These are phyloP conservation scores for Mythimna albipuncta DNA, from an alignment of 2,888 invertebrate genomes.

Conservation along the genomic window DNA sequence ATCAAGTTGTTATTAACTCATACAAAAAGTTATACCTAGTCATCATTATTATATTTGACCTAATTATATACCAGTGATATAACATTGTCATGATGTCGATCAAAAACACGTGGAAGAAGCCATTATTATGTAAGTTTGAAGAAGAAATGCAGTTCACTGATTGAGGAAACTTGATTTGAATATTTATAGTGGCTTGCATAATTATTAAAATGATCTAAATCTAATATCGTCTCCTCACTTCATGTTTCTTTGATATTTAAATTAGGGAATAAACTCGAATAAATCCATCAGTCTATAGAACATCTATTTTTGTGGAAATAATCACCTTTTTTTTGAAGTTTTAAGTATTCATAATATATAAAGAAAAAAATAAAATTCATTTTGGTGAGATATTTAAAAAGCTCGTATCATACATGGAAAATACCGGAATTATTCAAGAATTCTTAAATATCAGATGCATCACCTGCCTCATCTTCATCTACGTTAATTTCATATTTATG, in stretches of 20 bases:
- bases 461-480: not conserved
- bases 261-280: not conserved
- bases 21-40: not conserved
- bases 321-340: not conserved
- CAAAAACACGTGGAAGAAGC: slow-evolving; percentile 16
- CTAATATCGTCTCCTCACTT: not conserved
- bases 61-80: slow-evolving; percentile 31
- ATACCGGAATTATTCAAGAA: not conserved
- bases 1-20: not conserved
- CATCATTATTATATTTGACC: slow-evolving; percentile 15
- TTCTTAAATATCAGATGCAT: not conserved
- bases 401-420: not conserved
- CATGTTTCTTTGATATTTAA: not conserved
- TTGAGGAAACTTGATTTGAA: slow-evolving; percentile 36
- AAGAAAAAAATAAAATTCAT: not conserved
- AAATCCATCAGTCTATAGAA: not conserved
- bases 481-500: not conserved
- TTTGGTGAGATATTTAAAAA: not conserved
- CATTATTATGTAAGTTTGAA: slow-evolving; percentile 32
- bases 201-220: slow-evolving; percentile 24
- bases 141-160: slow-evolving; percentile 36
- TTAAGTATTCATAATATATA: not conserved
- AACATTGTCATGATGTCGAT: slow-evolving; percentile 30
- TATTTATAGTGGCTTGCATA: slow-evolving; percentile 28
- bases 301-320: not conserved